Percentiles rank a stretch among this genome's conserved stretches.
Conservation (phyloP, 2,888 invertebrate species). For the Suillia variegata region DNA sequence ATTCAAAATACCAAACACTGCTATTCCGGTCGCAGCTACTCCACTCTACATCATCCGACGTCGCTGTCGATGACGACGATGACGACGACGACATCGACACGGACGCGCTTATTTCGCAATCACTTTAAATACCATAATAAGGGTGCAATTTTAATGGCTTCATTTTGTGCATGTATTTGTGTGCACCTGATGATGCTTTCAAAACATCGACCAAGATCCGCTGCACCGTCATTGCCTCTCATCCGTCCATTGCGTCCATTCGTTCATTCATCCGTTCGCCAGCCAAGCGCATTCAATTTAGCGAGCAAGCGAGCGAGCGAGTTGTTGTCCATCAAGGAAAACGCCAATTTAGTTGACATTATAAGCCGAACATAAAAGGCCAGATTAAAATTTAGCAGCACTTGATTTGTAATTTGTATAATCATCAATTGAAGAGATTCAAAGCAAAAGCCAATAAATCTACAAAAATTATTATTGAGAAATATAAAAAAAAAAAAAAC, state of each 20-base stretch:
- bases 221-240: not conserved
- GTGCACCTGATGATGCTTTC: not conserved
- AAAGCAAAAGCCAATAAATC: too few relatives aligned
- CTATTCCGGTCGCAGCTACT: not conserved
- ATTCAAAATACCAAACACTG: conserved; percentile 8
- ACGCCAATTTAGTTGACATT: conserved; percentile 39
- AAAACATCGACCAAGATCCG: not conserved
- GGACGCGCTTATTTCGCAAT: conserved; percentile 47
- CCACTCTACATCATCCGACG: not conserved
- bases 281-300: not conserved
- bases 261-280: not conserved
- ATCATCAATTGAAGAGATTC: too few relatives aligned
- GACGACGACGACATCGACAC: not conserved
- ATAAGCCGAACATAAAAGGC: conserved; percentile 29
- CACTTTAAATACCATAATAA: conserved; percentile 55
- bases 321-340: conserved; percentile 18
- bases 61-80: not conserved
- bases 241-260: not conserved
- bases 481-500: too few relatives aligned
- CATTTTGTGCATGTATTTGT: conserved; percentile 35
- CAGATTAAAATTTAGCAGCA: conserved; percentile 35
- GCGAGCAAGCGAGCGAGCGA: too few relatives aligned
- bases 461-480: too few relatives aligned
- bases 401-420: conserved; percentile 37
- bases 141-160: conserved; percentile 54